Conservation (phyloP, 2,797 vertebrate species). For the Sebastolobus alascanus region DNA sequence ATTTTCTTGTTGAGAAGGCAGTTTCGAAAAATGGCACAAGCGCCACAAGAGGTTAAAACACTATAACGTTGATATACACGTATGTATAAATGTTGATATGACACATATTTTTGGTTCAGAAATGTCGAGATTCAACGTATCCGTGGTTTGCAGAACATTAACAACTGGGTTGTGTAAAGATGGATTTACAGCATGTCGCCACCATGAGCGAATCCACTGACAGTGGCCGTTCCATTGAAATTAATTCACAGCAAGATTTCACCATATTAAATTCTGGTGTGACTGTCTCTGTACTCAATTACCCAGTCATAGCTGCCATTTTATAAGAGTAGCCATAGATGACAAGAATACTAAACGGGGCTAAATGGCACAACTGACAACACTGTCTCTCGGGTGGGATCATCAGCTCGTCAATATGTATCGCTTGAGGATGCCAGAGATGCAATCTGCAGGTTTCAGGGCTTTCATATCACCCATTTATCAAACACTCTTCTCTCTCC, state of each 20-base stretch:
- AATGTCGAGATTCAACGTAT: neutral
- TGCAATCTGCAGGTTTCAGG: slow-evolving; percentile 29
- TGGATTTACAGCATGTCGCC: too few relatives aligned
- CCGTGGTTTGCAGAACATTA: neutral
- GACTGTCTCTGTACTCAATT: neutral
- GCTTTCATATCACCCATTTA: neutral
- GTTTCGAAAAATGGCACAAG: too few relatives aligned
- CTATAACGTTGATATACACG: too few relatives aligned
- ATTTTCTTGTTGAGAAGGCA: too few relatives aligned
- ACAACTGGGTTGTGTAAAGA: neutral
- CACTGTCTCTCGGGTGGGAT: slow-evolving; percentile 39
- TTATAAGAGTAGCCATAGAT: slow-evolving; percentile 15
- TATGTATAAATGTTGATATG: too few relatives aligned
- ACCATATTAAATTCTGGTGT: neutral
- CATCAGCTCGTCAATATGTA: slow-evolving; percentile 38
- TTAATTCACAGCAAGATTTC: neutral
- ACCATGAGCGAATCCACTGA: neutral
- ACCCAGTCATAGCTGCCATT: slow-evolving; percentile 3
- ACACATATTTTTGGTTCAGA: neutral
- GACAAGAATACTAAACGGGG: slow-evolving; percentile 56
- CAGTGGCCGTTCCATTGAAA: neutral
- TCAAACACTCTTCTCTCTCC: slow-evolving; percentile 1
- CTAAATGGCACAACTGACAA: slow-evolving; percentile 34
- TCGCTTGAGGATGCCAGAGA: slow-evolving; percentile 29
- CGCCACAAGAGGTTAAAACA: too few relatives aligned